Evolutionary conservation across 2,113 vertebrate species (phyloP), one percentile per base, ranked within the genome.

Genomic region (Merops nubicus): DNA sequence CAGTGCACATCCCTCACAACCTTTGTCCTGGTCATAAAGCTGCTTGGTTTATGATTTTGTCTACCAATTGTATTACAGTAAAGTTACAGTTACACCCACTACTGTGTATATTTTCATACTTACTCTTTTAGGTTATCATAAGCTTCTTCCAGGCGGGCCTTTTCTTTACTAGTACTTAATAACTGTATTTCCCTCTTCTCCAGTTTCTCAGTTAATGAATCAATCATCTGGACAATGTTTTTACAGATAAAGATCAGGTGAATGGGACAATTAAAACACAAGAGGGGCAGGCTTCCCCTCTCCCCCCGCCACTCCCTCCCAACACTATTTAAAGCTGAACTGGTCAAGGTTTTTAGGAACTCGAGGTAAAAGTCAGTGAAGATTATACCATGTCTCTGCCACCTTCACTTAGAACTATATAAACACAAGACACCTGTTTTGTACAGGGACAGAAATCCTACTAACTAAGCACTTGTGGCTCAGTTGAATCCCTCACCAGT

Each of bases 41-140:
- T 38, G 31, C 5, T 34, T 72, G 22, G 8, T 78, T 68, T 34
- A 84, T 6, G 1, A 51, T 59, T 11, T 7, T 65, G 2, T 47
- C 59, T 59, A 67, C 38, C 18, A 31, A 68, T 8, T 42, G 18
- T 53, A 21, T 33, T 25, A 62, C 45, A 82, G 33, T 31, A 50
- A 67, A 81, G 31, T 47, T 73, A 67, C 28, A 74, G 63, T 62
- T 65, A 59, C 45, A 81, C 40, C 45, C 77, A 53, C 9, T 57
- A 79, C 28, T 31, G 36, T 31, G 77, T 15, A 19, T 36, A 22
- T 75, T 72, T 95, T 78, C 72, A 94, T 97, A 99, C 99, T 99
- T 97, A 99, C 99, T 99, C 99, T 98, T 98, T 99, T 12, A 99
- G 98, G 96, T 99, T 99, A 98, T 99, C 99, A 94, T 98, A 99